Percentiles rank a stretch among this genome's conserved stretches.
Evolutionary conservation across 2,113 vertebrate genomes (phyloP).

Genomic region (Chaetops frenatus): DNA sequence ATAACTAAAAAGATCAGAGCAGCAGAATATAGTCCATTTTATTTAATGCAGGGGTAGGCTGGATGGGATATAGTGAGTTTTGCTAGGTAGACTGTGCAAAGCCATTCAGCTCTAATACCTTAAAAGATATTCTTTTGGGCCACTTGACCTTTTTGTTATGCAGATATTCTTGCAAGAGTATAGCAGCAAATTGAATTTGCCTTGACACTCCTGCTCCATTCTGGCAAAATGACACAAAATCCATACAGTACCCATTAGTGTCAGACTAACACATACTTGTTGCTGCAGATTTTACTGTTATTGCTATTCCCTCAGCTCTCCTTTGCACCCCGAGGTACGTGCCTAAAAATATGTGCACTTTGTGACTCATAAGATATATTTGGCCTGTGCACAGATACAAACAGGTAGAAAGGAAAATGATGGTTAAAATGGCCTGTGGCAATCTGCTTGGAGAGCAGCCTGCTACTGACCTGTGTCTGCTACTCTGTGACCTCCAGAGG

Average conservation of each 20-base stretch:
- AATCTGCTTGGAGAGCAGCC: neutral
- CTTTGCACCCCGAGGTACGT: neutral
- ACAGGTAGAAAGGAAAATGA: neutral
- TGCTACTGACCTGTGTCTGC: neutral
- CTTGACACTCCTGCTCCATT: conserved; percentile 49
- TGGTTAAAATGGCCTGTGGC: neutral
- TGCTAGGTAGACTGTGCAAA: neutral
- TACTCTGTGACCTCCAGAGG: neutral
- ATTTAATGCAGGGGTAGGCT: neutral
- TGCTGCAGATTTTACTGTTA: conserved; percentile 56
- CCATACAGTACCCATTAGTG: conserved; percentile 51
- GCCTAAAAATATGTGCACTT: conserved; percentile 9
- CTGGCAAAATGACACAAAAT: conserved; percentile 64
- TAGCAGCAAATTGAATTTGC: conserved; percentile 49
- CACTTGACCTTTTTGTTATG: conserved; percentile 63
- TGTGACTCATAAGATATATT: neutral
- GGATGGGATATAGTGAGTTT: neutral
- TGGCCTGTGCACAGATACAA: neutral
- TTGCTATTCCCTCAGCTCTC: conserved; percentile 20
- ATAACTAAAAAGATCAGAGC: neutral
- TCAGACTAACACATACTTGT: conserved; percentile 59
- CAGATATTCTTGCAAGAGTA: conserved; percentile 47
- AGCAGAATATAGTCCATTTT: neutral
- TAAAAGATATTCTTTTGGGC: conserved; percentile 25
- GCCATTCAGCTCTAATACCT: neutral